A percentile compares a stretch with the other conserved stretches of the same genome.
These are phyloP conservation scores for Xestia rhomboidea DNA, from an alignment of 2,888 invertebrate species.

Conservation along the genomic window DNA sequence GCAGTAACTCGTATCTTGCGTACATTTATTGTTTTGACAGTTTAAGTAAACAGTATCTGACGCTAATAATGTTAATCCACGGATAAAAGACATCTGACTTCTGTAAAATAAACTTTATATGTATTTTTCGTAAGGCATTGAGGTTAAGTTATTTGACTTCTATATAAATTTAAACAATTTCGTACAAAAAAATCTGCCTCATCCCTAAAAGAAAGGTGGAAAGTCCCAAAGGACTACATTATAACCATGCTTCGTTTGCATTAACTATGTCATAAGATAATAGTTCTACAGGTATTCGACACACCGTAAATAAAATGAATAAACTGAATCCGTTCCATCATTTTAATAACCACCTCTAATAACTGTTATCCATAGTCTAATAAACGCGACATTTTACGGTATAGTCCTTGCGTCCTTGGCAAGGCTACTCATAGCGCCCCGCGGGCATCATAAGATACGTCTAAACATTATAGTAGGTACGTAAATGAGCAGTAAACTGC, in stretches of 20 bases:
- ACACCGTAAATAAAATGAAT: background rate
- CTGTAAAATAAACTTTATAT: background rate
- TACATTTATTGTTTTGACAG: background rate
- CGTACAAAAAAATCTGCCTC: background rate
- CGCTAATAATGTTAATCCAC: background rate
- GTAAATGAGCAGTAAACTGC: slow-evolving; percentile 31
- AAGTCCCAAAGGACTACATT: too few species aligned
- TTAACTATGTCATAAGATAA: background rate
- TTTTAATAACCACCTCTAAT: background rate
- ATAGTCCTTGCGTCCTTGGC: slow-evolving; percentile 35
- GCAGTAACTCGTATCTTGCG: background rate
- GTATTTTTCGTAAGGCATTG: background rate
- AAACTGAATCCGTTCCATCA: background rate
- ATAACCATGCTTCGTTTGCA: background rate
- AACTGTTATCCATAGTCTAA: slow-evolving; percentile 5
- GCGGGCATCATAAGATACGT: slow-evolving; percentile 30
- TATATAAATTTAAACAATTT: background rate
- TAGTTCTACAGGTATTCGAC: background rate
- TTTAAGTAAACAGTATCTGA: too few species aligned
- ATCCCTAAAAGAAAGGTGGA: background rate
- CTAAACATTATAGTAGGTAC: slow-evolving; percentile 19
- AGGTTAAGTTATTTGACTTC: background rate
- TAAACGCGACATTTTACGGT: slow-evolving; percentile 26
- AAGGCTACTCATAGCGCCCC: slow-evolving; percentile 21
- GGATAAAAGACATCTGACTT: background rate